Conservation (phyloP, 2,113 vertebrate species). For the Pardalotus punctatus region DNA sequence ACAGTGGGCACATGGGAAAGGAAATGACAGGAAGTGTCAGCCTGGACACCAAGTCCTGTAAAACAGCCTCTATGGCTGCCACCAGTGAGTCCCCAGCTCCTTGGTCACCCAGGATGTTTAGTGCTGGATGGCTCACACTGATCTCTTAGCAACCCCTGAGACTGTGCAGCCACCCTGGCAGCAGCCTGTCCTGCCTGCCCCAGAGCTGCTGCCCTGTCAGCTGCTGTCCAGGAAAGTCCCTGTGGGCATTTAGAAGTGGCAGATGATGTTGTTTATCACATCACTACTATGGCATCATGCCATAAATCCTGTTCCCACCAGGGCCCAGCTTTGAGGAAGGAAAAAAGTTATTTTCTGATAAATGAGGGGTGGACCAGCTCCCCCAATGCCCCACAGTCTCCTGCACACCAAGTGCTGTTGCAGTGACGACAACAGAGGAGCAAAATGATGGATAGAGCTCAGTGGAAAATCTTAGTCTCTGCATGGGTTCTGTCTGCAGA, state of each 20-base stretch:
- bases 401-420: neutral
- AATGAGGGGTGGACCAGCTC: neutral
- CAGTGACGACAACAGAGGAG: neutral
- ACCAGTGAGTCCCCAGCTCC: neutral
- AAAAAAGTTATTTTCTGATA: neutral
- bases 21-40: neutral
- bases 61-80: neutral
- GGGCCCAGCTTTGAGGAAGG: neutral
- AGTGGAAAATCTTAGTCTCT: constrained; percentile 21
- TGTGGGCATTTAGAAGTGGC: neutral
- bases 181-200: neutral
- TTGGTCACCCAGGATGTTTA: neutral
- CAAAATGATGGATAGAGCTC: neutral
- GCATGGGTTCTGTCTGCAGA: neutral
- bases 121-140: neutral
- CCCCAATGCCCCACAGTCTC: neutral
- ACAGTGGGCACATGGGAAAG: neutral
- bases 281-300: neutral
- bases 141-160: constrained; percentile 17
- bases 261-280: neutral
- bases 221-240: neutral
- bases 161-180: neutral
- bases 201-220: neutral
- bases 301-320: neutral
- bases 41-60: neutral